Conservation (phyloP, 2,113 vertebrate genomes). For the Agapornis roseicollis region DNA sequence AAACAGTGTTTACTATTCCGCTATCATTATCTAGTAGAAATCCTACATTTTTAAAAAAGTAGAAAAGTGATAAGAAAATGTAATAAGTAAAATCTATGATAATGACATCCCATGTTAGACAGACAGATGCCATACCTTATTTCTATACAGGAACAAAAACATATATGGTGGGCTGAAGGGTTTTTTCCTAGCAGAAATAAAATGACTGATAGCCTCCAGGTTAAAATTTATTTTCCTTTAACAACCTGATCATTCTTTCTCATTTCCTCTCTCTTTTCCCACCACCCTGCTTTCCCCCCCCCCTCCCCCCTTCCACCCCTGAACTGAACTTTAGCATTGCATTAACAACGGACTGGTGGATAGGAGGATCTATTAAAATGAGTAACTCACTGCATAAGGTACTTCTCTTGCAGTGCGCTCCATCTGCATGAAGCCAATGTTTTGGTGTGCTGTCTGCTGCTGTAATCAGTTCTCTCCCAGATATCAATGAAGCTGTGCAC, state of each 20-base stretch:
- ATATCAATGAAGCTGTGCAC: neutral
- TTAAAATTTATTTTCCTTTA: constrained; percentile 68
- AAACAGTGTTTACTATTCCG: neutral
- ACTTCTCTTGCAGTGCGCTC: constrained; percentile 50
- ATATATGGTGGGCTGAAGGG: neutral
- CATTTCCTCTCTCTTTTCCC: constrained; percentile 16
- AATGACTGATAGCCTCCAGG: constrained; percentile 45
- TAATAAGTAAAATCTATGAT: neutral
- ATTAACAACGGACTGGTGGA: constrained; percentile 45
- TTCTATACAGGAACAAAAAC: neutral
- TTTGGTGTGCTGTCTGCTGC: constrained; percentile 52
- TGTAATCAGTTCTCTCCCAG: constrained; percentile 53
- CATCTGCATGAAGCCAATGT: constrained; percentile 55
- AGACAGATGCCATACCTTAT: neutral
- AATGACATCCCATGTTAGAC: neutral
- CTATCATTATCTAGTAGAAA: neutral
- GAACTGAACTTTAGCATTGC: constrained; percentile 47
- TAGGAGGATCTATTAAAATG: constrained; percentile 49
- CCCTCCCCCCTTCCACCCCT: neutral
- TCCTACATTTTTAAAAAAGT: neutral
- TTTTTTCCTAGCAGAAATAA: neutral
- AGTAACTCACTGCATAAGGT: neutral
- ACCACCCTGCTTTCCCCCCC: neutral
- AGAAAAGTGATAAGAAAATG: neutral
- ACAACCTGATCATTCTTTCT: constrained; percentile 47